Base-by-base conservation (phyloP, 2,888 invertebrate genomes). In the Drymonia ruficornis region DNA sequence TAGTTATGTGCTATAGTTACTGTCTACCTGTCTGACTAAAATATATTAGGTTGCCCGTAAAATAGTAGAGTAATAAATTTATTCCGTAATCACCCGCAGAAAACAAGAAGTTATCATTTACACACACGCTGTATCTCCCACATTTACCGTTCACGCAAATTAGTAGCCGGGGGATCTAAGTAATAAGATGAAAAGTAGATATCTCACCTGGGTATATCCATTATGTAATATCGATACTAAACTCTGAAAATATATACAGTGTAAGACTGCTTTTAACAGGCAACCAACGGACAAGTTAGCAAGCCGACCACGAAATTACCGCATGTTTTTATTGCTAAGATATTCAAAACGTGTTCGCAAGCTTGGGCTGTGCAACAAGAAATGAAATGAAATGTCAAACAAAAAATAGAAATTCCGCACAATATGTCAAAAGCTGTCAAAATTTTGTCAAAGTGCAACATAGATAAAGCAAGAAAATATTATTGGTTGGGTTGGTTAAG, bases 151-250 rank as follows among this genome's bases (percentile, higher is more conserved):
- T 36, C 36, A 36, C 13, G 36, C n/a, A 36, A 36, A 82, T 81
- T 77, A 76, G 57, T 63, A 74, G 58, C 56, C 47, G 53, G 60
- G 77, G 81, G 79, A 83, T 78, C 69, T 72, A 61, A 60, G 16
- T 63, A 63, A 55, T 65, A 76, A 58, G 63, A 64, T 48, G 42
- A 62, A 81, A 80, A 78, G 71, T 74, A n/a, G n/a, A n/a, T n/a
- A 70, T 58, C 84, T 86, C 69, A 90, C 91, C 80, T 65, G 59
- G 75, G 63, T 55, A 63, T 56, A 59, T 77, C 77, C 87, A 91
- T 91, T 91, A 91, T 90, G 85, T 89, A 91, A 91, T 86, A 65
- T 70, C 59, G 52, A 34, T 53, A 52, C 51, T 60, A n/a, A n/a
- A 56, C 47, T 53, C 60, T 48, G 47, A 55, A 50, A 55, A 49